Conservation (phyloP, 2,797 vertebrate species). For the Halcyon smyrnensis region DNA sequence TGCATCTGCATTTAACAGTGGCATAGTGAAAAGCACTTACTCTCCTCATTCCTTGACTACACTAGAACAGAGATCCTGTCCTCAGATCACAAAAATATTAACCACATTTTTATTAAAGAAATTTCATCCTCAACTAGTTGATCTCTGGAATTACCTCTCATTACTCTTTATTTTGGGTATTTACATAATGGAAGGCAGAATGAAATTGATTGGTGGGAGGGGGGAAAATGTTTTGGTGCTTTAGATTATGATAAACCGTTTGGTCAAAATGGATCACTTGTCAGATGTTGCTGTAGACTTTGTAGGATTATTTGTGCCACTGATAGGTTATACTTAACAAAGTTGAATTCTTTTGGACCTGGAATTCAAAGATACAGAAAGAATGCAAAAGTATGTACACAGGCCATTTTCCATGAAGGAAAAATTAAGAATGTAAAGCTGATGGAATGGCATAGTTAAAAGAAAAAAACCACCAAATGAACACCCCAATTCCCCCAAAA, state of each 20-base stretch:
- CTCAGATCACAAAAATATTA: neutral
- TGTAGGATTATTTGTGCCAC: neutral
- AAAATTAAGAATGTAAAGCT: neutral
- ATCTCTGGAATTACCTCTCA: neutral
- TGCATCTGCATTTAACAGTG: neutral
- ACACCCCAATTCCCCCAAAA: accelerated
- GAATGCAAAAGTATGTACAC: neutral
- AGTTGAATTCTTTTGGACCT: neutral
- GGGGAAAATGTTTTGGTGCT: neutral
- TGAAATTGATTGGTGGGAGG: neutral
- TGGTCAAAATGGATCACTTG: neutral
- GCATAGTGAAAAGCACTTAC: neutral
- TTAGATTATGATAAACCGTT: neutral
- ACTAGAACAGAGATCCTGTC: neutral
- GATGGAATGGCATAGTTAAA: neutral
- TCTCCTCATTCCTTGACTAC: neutral
- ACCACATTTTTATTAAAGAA: neutral
- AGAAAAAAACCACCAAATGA: neutral
- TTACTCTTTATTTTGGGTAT: neutral
- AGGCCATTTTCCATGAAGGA: neutral
- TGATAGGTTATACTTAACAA: neutral
- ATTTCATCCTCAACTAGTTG: neutral
- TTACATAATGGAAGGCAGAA: neutral
- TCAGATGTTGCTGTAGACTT: neutral
- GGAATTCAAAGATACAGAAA: neutral